phyloP scores from a whole-genome alignment of 2,888 invertebrate genomes.

The Chymomyza caudatula region DNA sequence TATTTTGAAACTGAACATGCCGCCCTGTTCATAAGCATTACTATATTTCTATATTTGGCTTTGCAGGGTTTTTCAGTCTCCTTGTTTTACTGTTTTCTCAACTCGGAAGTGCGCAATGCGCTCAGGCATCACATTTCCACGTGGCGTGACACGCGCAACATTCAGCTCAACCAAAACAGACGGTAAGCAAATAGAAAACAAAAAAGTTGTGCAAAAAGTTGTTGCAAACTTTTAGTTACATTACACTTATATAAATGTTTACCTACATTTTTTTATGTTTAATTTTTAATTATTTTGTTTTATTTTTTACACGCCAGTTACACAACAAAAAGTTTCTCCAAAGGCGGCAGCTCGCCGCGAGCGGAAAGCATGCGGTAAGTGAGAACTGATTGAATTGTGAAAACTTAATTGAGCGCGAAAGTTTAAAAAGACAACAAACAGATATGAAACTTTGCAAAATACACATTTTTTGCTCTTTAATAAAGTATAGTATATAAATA shows the following conservation, averaged over 20 bases:
- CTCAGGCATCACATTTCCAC: constrained; percentile 84
- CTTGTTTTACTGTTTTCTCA: constrained; percentile 94
- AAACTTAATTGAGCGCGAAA: background rate
- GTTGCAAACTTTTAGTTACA: background rate
- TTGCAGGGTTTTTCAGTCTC: constrained; percentile 92
- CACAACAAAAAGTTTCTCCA: constrained; percentile 79
- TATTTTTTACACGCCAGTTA: constrained; percentile 61
- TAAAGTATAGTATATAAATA: background rate
- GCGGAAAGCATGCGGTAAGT: constrained; percentile 89
- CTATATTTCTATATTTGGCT: background rate
- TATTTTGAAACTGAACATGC: too few species aligned
- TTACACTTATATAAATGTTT: background rate
- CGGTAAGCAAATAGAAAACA: constrained; percentile 62
- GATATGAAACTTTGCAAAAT: too few species aligned
- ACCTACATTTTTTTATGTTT: background rate
- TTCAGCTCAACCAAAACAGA: constrained; percentile 75
- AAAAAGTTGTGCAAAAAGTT: constrained; percentile 19
- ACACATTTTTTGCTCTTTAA: too few species aligned
- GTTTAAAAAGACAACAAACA: background rate
- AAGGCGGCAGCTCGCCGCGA: constrained; percentile 90
- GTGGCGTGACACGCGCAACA: constrained; percentile 77
- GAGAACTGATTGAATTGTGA: constrained; percentile 22
- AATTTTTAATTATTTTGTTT: background rate
- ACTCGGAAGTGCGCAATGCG: constrained; percentile 93
- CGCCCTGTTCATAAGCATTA: too few species aligned